A percentile compares a stretch with the other conserved stretches of the same genome.
Conservation (phyloP, 1,140 invertebrate species). For the Drosophila baimaii region DNA sequence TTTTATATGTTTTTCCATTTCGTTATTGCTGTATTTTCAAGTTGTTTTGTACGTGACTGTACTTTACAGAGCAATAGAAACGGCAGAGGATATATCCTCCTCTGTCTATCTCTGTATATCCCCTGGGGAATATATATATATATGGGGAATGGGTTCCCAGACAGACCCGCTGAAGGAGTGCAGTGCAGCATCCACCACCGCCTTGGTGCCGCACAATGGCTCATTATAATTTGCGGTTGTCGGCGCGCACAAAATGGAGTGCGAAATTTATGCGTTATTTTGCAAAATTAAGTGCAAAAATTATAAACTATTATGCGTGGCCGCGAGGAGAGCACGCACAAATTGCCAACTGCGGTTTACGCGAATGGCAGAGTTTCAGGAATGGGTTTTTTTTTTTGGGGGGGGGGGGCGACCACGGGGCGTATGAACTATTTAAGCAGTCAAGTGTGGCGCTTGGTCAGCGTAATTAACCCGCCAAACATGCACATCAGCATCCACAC, state of each 20-base stretch:
- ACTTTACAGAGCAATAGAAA: slow-evolving; percentile 54
- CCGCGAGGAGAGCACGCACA: slow-evolving; percentile 23
- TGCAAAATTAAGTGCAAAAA: slow-evolving; percentile 74
- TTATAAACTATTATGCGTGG: slow-evolving; percentile 70
- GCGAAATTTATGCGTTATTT: slow-evolving; percentile 75
- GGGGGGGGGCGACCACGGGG: neutral
- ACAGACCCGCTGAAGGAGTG: slow-evolving; percentile 5
- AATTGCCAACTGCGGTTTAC: slow-evolving; percentile 42
- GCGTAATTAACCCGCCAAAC: slow-evolving; percentile 69
- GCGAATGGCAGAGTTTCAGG: neutral
- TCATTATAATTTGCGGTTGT: slow-evolving; percentile 80
- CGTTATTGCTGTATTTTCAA: slow-evolving; percentile 65
- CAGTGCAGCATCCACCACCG: slow-evolving; percentile 44
- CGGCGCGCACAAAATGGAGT: slow-evolving; percentile 71
- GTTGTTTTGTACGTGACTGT: slow-evolving; percentile 64
- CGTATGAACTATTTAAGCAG: slow-evolving; percentile 54
- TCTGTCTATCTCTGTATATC: neutral
- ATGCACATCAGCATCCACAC: slow-evolving; percentile 19
- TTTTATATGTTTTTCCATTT: slow-evolving; percentile 53
- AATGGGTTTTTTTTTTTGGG: neutral
- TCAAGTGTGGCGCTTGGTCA: slow-evolving; percentile 67
- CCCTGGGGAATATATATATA: neutral
- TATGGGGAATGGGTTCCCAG: neutral
- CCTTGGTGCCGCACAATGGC: slow-evolving; percentile 67
- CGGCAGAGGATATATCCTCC: slow-evolving; percentile 28